phyloP scores from a whole-genome alignment of 2,113 vertebrate genomes.

The Tinamus guttatus region DNA sequence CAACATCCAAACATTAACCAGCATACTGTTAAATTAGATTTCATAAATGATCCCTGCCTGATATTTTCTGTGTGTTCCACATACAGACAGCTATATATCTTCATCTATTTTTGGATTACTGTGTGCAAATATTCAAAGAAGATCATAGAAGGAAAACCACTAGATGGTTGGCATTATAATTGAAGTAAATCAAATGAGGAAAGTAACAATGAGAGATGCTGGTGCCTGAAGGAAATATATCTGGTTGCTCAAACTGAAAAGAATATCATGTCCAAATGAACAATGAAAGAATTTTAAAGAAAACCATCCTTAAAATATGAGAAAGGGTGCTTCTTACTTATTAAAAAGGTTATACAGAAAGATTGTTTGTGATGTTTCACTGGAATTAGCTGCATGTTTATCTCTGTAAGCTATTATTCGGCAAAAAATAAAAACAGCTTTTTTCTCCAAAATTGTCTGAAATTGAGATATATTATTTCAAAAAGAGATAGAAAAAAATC shows the following conservation, averaged over 20 bases:
- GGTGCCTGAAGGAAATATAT: neutral
- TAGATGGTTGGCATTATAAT: neutral
- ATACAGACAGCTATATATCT: conserved; percentile 1
- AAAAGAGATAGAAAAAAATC: neutral
- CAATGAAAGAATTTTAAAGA: neutral
- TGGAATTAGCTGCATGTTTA: neutral
- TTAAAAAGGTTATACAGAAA: neutral
- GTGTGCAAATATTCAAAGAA: conserved; percentile 22
- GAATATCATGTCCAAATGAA: neutral
- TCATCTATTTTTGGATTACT: conserved; percentile 48
- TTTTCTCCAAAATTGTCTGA: neutral
- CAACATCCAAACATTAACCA: conserved; percentile 54
- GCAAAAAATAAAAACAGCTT: neutral
- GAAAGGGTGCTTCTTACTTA: neutral
- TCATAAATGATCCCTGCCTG: conserved; percentile 61
- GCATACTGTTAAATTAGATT: conserved; percentile 62
- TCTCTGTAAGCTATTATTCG: neutral
- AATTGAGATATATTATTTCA: neutral
- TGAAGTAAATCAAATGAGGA: conserved; percentile 36
- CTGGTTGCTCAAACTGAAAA: neutral
- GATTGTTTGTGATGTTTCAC: neutral
- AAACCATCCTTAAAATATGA: neutral
- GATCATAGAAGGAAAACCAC: neutral
- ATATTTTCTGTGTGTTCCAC: conserved; percentile 27
- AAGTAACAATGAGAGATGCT: neutral